phyloP scores from a whole-genome alignment of 2,113 vertebrate genomes.

The Apodemus sylvaticus region DNA sequence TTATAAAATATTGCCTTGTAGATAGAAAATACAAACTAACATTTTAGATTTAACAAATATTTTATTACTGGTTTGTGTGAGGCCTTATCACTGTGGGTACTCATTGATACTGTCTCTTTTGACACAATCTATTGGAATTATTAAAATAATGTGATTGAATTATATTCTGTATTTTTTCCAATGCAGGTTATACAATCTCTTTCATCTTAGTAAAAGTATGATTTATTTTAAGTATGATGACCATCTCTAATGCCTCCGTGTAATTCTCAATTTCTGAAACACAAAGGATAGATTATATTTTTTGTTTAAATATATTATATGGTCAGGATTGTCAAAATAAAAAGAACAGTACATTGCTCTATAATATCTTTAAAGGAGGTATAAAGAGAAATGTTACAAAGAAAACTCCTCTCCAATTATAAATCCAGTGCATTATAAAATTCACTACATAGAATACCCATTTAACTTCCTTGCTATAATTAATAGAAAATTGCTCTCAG shows the following conservation, averaged over 20 bases:
- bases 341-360: not conserved
- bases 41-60: not conserved
- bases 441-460: rapidly evolving
- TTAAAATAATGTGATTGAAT: not conserved
- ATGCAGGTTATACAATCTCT: not conserved
- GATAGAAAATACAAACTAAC: not conserved
- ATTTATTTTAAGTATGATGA: not conserved
- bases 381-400: not conserved
- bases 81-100: not conserved
- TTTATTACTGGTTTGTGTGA: not conserved
- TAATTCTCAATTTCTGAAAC: not conserved
- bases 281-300: not conserved
- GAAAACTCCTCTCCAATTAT: not conserved
- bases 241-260: not conserved
- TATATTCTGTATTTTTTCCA: not conserved
- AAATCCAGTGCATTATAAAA: not conserved
- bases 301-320: not conserved
- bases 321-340: not conserved
- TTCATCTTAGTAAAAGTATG: not conserved
- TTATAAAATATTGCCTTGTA: not conserved
- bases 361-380: not conserved
- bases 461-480: not conserved
- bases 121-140: not conserved
- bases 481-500: rapidly evolving
- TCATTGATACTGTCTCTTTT: not conserved